Evolutionary conservation across 2,888 invertebrate species (phyloP), one percentile per base, ranked within the genome.

Genomic region (Stramonita haemastoma): DNA sequence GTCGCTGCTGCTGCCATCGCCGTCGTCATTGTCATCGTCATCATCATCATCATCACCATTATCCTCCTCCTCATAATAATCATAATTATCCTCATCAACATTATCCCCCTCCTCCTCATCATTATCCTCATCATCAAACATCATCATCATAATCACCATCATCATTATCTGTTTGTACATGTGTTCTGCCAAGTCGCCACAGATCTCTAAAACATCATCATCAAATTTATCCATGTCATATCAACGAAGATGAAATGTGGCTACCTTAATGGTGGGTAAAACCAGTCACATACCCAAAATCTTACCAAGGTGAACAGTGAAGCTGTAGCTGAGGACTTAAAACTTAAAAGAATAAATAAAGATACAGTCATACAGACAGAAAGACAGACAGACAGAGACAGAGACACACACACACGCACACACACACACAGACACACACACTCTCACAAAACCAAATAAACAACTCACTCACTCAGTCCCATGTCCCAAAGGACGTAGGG

Each of bases 381-480:
- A 13, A 70, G 5, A 70, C 70, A 70, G 17, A 17, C 70, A 70
- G 92, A 1, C 93, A 93, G 17, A 86, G 26, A 34, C 89, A 57
- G 19, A 66, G 6, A 81, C 32, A 81, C 57, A 57, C 57, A 57
- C 57, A 13, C 8, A 57, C 17, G 57, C 17, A 57, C 17, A 57
- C 57, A 57, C 57, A 57, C 57, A 57, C 57, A 57, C 8, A 57
- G 11, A 77, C n/a, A 77, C 32, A 57, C 57, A 57, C 57, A 13
- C 57, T 13, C 17, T 57, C 57, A 57, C 57, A 13, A 8, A 57
- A 8, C 8, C 57, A 57, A 17, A 57, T 57, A 57, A 8, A 57
- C 17, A 8, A 57, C 57, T 8, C 57, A 57, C 17, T 57, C 17
- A 8, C 8, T 57, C 57, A 57, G 57, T 13, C 8, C 57, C 8